phyloP scores from a whole-genome alignment of 2,113 vertebrate species.

The Protobothrops mucrosquamatus region DNA sequence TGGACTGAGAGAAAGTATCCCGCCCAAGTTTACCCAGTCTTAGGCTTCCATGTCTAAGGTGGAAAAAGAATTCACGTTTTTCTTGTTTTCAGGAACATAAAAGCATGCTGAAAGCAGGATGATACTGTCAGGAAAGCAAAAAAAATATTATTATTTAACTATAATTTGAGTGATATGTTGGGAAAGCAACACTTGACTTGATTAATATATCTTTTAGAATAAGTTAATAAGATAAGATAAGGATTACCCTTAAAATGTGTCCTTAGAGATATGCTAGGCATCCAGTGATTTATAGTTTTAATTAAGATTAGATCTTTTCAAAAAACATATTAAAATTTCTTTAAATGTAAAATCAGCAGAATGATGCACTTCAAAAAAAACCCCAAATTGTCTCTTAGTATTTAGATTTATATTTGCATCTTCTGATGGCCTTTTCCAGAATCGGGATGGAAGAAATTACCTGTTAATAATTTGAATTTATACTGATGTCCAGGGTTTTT shows the following conservation, averaged over 20 bases:
- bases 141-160: not conserved
- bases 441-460: not conserved
- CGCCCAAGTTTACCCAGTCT: not conserved
- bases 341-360: not conserved
- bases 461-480: not conserved
- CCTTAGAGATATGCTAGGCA: not conserved
- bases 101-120: not conserved
- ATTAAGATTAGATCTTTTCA: not conserved
- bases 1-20: too few species aligned
- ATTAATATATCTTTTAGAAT: not conserved
- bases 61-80: not conserved
- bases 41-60: not conserved
- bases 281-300: not conserved
- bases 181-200: not conserved
- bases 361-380: not conserved
- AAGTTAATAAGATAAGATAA: not conserved
- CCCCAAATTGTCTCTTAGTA: not conserved
- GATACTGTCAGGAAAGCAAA: not conserved
- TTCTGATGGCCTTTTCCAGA: not conserved
- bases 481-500: not conserved
- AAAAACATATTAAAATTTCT: not conserved
- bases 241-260: not conserved
- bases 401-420: not conserved
- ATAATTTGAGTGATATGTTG: not conserved
- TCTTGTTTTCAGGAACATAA: not conserved